These are phyloP conservation scores for Lagorchestes hirsutus DNA, from an alignment of 2,797 vertebrate genomes.

Conservation along the genomic window DNA sequence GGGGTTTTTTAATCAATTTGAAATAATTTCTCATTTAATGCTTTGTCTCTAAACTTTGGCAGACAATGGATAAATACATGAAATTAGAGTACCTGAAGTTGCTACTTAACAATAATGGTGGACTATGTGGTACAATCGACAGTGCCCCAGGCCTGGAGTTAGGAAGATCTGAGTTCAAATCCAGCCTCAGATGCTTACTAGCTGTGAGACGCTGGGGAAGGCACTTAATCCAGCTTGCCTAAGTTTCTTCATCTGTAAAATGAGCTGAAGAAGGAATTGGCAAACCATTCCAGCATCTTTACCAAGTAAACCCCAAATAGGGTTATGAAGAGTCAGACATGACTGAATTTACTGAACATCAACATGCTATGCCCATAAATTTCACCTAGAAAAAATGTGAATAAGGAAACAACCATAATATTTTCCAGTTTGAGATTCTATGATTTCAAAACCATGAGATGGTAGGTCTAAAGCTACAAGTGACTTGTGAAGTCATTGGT, in stretches of 20 bases:
- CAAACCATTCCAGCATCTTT: too few relatives aligned
- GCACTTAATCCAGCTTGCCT: neutral
- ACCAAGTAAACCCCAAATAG: too few relatives aligned
- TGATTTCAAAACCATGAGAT: neutral
- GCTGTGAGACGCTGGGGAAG: neutral
- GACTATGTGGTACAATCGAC: neutral
- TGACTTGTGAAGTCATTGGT: neutral
- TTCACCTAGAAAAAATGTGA: neutral
- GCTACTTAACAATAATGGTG: neutral
- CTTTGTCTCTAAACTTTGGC: neutral
- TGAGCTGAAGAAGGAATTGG: too few relatives aligned
- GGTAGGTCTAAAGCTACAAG: neutral
- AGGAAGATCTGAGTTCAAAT: neutral
- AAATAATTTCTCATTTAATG: constrained; percentile 1
- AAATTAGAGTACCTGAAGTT: neutral
- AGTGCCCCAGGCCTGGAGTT: too few relatives aligned
- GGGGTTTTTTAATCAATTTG: constrained; percentile 17
- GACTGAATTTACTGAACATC: too few relatives aligned
- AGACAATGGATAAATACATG: neutral
- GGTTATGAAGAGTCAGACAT: too few relatives aligned
- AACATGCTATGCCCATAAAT: neutral
- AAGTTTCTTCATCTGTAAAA: neutral
- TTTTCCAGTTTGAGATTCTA: neutral
- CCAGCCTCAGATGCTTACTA: neutral
- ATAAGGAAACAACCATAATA: neutral